phyloP scores from a whole-genome alignment of 2,888 invertebrate species.

The Liopterus haemorrhoidalis region DNA sequence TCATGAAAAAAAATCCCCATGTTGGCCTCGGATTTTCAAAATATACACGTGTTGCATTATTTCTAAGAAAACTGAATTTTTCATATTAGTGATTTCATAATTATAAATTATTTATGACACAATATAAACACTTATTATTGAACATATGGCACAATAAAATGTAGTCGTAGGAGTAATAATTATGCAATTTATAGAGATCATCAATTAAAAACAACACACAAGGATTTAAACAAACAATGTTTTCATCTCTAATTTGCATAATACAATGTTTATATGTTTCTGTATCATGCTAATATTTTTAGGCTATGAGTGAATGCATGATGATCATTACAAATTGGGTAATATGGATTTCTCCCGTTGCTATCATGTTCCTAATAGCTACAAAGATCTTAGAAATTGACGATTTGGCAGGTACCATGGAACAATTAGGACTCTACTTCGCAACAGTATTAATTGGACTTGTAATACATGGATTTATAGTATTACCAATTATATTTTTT shows the following conservation, averaged over 20 bases:
- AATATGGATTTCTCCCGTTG: conserved; percentile 55
- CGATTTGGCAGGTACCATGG: conserved; percentile 55
- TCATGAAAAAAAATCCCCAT: too few species aligned
- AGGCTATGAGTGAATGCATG: conserved; percentile 40
- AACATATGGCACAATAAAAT: too few species aligned
- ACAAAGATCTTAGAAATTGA: conserved; percentile 62
- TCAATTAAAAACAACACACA: neutral
- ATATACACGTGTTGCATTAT: too few species aligned
- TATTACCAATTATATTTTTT: conserved; percentile 61
- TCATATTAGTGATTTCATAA: too few species aligned
- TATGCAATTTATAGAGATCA: too few species aligned
- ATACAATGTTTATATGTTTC: too few species aligned
- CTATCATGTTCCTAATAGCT: conserved; percentile 58
- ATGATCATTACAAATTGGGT: conserved; percentile 45
- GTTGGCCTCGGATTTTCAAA: too few species aligned
- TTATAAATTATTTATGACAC: too few species aligned
- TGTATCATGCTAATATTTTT: too few species aligned
- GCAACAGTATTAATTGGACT: conserved; percentile 63
- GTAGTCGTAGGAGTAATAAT: too few species aligned
- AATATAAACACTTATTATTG: too few species aligned
- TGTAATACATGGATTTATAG: conserved; percentile 61
- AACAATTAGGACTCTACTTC: conserved; percentile 66
- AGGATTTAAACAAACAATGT: neutral
- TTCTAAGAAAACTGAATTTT: too few species aligned
- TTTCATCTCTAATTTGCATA: conserved; percentile 10